phyloP scores from a whole-genome alignment of 2,888 invertebrate species.

The Allygus modestus region DNA sequence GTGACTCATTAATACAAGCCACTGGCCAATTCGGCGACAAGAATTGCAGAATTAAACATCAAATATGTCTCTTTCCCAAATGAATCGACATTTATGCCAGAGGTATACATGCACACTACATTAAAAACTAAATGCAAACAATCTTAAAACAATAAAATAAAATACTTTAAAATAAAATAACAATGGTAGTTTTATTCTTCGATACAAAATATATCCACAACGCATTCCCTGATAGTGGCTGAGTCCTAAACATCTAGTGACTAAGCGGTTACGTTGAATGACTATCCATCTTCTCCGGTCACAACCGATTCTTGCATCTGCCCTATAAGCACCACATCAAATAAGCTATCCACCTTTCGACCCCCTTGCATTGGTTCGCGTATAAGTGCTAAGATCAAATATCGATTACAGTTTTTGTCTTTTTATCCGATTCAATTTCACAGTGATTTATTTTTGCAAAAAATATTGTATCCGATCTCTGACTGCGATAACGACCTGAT shows the following conservation, averaged over 20 bases:
- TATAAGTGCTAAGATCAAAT: neutral
- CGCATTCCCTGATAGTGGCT: conserved; percentile 43
- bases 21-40: neutral
- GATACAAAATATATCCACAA: conserved; percentile 38
- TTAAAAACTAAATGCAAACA: conserved; percentile 62
- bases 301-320: conserved; percentile 5
- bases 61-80: neutral
- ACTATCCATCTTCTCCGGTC: neutral
- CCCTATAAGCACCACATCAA: neutral
- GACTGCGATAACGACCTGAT: neutral
- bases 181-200: conserved; percentile 63
- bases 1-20: neutral
- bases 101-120: conserved; percentile 41
- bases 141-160: conserved; percentile 64
- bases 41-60: neutral
- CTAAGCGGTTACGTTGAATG: conserved; percentile 7
- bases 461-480: too few relatives aligned
- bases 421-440: neutral
- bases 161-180: conserved; percentile 65
- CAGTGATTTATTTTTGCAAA: too few relatives aligned
- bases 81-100: neutral
- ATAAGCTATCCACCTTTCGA: neutral
- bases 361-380: neutral
- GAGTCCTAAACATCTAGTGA: conserved; percentile 52
- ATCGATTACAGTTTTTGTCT: conserved; percentile 7